phyloP scores from a whole-genome alignment of 1,140 invertebrate genomes.

The Leptinotarsa texana region DNA sequence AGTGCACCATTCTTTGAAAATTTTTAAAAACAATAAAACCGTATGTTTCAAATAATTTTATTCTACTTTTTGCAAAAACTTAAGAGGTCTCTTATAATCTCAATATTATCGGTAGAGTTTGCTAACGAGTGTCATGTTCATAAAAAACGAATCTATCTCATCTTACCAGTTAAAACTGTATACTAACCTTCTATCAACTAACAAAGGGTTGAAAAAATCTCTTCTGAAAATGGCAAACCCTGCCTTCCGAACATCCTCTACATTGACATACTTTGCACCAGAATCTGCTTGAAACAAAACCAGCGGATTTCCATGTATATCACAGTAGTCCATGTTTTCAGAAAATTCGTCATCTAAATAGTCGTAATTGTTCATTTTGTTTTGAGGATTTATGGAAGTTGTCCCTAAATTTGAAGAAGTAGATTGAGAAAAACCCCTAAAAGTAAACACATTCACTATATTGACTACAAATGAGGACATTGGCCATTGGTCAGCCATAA shows the following conservation, averaged over 20 bases:
- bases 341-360: slow-evolving; percentile 27
- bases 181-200: slow-evolving; percentile 31
- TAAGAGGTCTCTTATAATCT: too few relatives aligned
- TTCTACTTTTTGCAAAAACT: too few relatives aligned
- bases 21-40: too few relatives aligned
- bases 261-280: slow-evolving; percentile 33
- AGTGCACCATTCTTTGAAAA: too few relatives aligned
- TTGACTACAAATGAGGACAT: too few relatives aligned
- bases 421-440: too few relatives aligned
- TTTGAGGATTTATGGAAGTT: too few relatives aligned
- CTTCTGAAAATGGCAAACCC: slow-evolving; percentile 40
- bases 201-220: slow-evolving; percentile 25
- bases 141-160: slow-evolving; percentile 9
- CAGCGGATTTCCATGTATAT: slow-evolving; percentile 32
- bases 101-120: too few relatives aligned
- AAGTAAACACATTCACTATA: too few relatives aligned
- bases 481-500: too few relatives aligned
- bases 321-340: slow-evolving; percentile 28
- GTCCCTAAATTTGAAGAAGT: too few relatives aligned
- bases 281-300: slow-evolving; percentile 29
- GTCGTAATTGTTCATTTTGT: slow-evolving; percentile 4
- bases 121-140: background rate
- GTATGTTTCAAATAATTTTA: too few relatives aligned
- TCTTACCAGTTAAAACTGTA: background rate
- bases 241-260: slow-evolving; percentile 34